phyloP scores from a whole-genome alignment of 2,113 vertebrate species.

The Istiophorus platypterus region DNA sequence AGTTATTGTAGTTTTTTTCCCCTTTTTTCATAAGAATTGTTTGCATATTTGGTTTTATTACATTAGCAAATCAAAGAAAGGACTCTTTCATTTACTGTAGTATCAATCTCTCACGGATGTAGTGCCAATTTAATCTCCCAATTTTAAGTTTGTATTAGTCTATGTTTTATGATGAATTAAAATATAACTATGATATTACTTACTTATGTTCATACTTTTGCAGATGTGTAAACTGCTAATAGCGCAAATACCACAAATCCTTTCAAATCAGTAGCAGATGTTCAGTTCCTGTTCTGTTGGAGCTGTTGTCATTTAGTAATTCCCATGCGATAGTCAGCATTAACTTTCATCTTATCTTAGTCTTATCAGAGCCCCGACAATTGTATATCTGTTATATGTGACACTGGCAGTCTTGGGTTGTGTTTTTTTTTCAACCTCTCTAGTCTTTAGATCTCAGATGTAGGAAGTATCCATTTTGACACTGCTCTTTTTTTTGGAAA shows the following conservation, averaged over 20 bases:
- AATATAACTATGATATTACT: too few relatives aligned
- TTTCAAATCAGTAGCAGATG: slow-evolving; percentile 27
- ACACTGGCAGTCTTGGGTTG: neutral
- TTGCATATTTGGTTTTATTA: slow-evolving; percentile 6
- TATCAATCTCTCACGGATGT: neutral
- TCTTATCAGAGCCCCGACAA: neutral
- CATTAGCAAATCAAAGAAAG: neutral
- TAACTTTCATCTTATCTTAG: neutral
- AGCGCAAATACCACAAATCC: slow-evolving; percentile 1
- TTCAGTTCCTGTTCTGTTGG: neutral
- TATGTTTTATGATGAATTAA: neutral
- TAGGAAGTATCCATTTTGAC: neutral
- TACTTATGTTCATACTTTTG: neutral
- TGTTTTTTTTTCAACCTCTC: slow-evolving; percentile 2
- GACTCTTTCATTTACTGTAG: neutral
- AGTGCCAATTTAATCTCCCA: neutral
- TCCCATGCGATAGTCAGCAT: neutral
- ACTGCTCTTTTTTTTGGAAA: slow-evolving; percentile 54
- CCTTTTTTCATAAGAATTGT: neutral
- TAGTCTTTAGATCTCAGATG: slow-evolving; percentile 19
- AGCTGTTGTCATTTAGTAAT: slow-evolving; percentile 15
- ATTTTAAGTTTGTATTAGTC: neutral
- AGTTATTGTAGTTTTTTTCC: neutral
- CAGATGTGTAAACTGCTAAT: neutral
- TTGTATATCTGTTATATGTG: neutral